phyloP scores from a whole-genome alignment of 2,888 invertebrate genomes.

The Xestoiulus laeticollis region DNA sequence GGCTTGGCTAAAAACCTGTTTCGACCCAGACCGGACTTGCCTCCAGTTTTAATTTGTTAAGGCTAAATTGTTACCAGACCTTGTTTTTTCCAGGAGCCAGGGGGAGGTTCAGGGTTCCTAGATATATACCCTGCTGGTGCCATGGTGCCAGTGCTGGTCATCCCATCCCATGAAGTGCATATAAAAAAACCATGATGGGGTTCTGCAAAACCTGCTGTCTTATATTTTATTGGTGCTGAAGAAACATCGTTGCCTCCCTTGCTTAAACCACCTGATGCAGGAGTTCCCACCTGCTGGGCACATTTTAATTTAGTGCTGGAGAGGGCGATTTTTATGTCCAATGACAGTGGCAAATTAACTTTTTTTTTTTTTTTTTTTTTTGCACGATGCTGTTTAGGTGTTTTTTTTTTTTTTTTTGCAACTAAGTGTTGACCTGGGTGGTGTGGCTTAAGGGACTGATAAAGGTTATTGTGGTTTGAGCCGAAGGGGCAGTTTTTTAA shows the following conservation, averaged over 20 bases:
- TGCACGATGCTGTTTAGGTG: background rate
- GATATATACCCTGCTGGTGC: background rate
- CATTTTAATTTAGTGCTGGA: background rate
- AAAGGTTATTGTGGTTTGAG: no score
- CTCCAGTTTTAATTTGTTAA: background rate
- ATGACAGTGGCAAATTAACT: background rate
- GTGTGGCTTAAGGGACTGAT: background rate
- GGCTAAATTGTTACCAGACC: background rate
- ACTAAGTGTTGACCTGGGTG: background rate
- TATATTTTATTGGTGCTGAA: background rate
- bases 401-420: background rate
- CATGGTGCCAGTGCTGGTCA: background rate
- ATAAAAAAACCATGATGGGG: background rate
- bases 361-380: background rate
- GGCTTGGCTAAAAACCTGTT: background rate
- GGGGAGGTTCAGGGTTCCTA: background rate
- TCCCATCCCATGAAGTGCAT: background rate
- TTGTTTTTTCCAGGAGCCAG: background rate
- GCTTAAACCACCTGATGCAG: background rate
- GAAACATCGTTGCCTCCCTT: background rate
- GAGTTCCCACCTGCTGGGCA: background rate
- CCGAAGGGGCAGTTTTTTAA: no score
- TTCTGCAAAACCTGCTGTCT: background rate
- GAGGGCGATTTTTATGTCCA: no score
- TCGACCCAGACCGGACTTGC: background rate